Evolutionary conservation across 2,113 vertebrate species (phyloP).

Genomic region (Chauna torquata): DNA sequence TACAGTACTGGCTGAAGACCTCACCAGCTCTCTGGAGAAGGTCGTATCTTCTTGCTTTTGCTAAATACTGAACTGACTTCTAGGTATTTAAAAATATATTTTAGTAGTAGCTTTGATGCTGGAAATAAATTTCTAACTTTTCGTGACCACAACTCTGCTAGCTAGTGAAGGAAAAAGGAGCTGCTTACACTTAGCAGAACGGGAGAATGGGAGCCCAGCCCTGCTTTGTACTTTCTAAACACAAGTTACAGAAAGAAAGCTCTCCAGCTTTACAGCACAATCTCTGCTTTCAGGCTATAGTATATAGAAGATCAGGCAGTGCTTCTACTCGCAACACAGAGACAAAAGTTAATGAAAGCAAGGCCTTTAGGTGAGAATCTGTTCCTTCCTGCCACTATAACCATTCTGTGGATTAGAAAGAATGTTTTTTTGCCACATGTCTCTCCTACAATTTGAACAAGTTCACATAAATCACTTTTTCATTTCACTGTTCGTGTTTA

Average conservation of each 20-base stretch:
- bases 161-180: background rate
- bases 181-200: background rate
- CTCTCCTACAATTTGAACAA: background rate
- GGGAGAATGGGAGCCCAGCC: background rate
- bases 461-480: background rate
- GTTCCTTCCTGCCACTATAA: background rate
- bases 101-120: background rate
- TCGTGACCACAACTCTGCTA: background rate
- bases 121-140: background rate
- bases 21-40: background rate
- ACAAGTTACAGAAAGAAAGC: background rate
- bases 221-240: background rate
- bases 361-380: background rate
- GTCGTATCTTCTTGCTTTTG: background rate
- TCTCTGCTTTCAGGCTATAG: background rate
- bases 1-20: background rate
- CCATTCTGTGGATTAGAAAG: background rate
- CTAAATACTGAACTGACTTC: background rate
- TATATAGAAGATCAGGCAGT: background rate
- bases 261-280: background rate
- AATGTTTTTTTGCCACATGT: background rate
- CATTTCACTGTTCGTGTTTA: background rate
- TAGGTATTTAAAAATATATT: background rate
- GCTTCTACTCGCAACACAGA: background rate
- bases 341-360: constrained; percentile 1